A percentile compares a stretch with the other conserved stretches of the same genome.
Evolutionary conservation across 2,113 vertebrate species (phyloP).

Genomic region (Hyperopisus bebe): DNA sequence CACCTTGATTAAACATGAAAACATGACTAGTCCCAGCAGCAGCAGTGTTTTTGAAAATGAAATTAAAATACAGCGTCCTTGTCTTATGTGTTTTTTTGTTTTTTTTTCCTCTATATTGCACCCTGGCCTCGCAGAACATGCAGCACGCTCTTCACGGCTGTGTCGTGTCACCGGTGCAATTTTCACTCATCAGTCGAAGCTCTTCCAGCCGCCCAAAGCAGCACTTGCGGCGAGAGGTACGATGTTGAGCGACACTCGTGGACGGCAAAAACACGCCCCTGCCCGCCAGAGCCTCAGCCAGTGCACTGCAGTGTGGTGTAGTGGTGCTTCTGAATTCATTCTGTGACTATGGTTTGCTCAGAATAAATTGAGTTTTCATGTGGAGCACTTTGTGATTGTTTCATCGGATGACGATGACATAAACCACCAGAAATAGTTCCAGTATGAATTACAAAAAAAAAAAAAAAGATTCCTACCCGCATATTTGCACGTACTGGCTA

Average conservation of each 20-base stretch:
- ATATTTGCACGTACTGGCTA: neutral
- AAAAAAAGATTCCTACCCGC: neutral
- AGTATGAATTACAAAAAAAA: neutral
- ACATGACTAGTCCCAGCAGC: constrained; percentile 40
- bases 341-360: neutral
- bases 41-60: constrained; percentile 42
- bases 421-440: neutral
- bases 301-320: neutral
- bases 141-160: neutral
- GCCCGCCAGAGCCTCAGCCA: neutral
- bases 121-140: neutral
- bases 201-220: neutral
- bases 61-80: neutral
- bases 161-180: neutral
- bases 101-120: neutral
- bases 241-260: neutral
- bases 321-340: neutral
- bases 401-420: neutral
- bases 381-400: neutral
- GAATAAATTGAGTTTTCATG: constrained; percentile 1
- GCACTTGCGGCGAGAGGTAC: neutral
- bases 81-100: neutral
- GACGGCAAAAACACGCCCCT: neutral
- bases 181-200: neutral
- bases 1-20: constrained; percentile 58